phyloP scores from a whole-genome alignment of 1,140 invertebrate genomes.

The Drosophila prosaltans region DNA sequence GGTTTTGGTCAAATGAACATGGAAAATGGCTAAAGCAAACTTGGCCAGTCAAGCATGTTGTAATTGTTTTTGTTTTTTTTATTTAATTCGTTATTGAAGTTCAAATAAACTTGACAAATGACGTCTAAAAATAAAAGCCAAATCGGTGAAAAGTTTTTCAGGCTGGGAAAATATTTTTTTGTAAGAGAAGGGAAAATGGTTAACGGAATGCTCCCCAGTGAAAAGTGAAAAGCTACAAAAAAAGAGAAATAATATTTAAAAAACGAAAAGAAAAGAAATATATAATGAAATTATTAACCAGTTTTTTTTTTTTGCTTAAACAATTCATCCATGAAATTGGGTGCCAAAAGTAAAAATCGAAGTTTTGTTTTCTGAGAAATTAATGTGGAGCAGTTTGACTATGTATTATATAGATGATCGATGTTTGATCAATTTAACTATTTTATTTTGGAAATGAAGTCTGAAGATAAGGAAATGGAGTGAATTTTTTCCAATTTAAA shows the following conservation, averaged over 20 bases:
- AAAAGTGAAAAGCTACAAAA: conserved; percentile 68
- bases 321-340: conserved; percentile 59
- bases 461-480: no score
- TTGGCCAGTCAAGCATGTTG: conserved; percentile 43
- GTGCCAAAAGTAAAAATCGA: conserved; percentile 39
- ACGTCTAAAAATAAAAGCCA: conserved; percentile 15
- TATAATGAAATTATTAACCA: conserved; percentile 33
- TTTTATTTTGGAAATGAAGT: no score
- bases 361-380: neutral
- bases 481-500: no score
- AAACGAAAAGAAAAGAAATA: conserved; percentile 42
- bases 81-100: conserved; percentile 5
- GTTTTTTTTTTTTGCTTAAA: conserved; percentile 21
- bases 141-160: conserved; percentile 3
- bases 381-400: neutral
- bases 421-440: no score
- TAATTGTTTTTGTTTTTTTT: conserved; percentile 22
- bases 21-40: conserved; percentile 12
- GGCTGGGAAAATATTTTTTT: conserved; percentile 40
- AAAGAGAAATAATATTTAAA: conserved; percentile 19
- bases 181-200: conserved; percentile 13
- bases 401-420: no score
- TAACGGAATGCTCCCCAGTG: neutral
- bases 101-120: conserved; percentile 36
- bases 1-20: conserved; percentile 39